Conservation (phyloP, 1,140 invertebrate genomes). For the Aphaenogaster rudis region DNA sequence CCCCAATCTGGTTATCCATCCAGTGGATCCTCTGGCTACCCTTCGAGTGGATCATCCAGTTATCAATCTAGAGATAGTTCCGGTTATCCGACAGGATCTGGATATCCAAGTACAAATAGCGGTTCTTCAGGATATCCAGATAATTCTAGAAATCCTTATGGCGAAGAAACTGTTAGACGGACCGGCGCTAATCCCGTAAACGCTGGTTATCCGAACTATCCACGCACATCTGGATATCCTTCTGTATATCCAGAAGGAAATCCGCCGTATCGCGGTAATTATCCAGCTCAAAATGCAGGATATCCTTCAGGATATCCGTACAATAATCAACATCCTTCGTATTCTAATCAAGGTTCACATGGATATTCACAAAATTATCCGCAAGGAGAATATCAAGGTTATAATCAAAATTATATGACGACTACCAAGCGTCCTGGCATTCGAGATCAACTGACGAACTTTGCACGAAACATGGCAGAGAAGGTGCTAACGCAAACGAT, state of each 20-base stretch:
- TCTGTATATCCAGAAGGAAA: constrained; percentile 39
- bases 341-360: constrained; percentile 51
- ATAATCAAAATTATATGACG: constrained; percentile 50
- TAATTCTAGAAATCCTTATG: constrained; percentile 60
- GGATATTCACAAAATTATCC: constrained; percentile 69
- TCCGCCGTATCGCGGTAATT: neutral
- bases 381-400: constrained; percentile 52
- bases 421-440: constrained; percentile 80
- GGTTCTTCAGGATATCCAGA: constrained; percentile 67
- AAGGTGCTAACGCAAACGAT: constrained; percentile 80
- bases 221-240: constrained; percentile 37
- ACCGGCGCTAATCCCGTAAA: constrained; percentile 67
- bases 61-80: constrained; percentile 71
- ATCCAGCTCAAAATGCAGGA: constrained; percentile 29
- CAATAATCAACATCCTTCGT: constrained; percentile 61
- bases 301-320: constrained; percentile 52
- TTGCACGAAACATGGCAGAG: constrained; percentile 80
- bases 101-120: constrained; percentile 26
- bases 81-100: constrained; percentile 59
- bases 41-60: constrained; percentile 56
- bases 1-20: constrained; percentile 48
- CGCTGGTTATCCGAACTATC: constrained; percentile 65
- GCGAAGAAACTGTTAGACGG: constrained; percentile 64
- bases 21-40: constrained; percentile 68
- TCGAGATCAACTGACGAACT: constrained; percentile 77